Percentiles rank a stretch among this genome's conserved stretches.
phyloP scores from a whole-genome alignment of 2,113 vertebrate species.

The Plecotus auritus region DNA sequence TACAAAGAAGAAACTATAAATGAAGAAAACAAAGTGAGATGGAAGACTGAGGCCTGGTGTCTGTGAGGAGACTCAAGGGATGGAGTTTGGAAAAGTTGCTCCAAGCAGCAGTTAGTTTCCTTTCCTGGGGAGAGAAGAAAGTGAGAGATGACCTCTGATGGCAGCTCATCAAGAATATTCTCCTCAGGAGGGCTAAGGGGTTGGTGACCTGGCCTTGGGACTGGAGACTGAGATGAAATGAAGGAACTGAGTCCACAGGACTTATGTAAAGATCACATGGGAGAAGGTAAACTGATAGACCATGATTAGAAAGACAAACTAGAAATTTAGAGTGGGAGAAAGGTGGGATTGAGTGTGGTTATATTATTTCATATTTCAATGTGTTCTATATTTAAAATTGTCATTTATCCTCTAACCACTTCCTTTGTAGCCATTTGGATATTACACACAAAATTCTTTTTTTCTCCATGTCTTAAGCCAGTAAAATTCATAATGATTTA shows the following conservation, averaged over 20 bases:
- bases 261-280: neutral
- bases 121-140: neutral
- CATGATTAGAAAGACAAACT: neutral
- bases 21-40: neutral
- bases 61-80: neutral
- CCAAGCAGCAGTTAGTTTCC: neutral
- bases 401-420: neutral
- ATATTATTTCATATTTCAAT: neutral
- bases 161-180: neutral
- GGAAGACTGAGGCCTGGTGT: neutral
- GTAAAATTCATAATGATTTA: neutral
- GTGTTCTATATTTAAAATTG: neutral
- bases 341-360: neutral
- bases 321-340: neutral
- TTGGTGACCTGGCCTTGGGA: neutral
- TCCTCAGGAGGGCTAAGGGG: neutral
- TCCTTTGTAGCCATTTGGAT: neutral
- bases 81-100: neutral
- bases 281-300: neutral
- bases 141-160: neutral
- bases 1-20: neutral
- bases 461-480: neutral
- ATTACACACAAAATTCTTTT: neutral
- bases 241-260: neutral
- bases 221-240: neutral